Conservation (phyloP, 2,797 vertebrate genomes). For the Semotilus atromaculatus region DNA sequence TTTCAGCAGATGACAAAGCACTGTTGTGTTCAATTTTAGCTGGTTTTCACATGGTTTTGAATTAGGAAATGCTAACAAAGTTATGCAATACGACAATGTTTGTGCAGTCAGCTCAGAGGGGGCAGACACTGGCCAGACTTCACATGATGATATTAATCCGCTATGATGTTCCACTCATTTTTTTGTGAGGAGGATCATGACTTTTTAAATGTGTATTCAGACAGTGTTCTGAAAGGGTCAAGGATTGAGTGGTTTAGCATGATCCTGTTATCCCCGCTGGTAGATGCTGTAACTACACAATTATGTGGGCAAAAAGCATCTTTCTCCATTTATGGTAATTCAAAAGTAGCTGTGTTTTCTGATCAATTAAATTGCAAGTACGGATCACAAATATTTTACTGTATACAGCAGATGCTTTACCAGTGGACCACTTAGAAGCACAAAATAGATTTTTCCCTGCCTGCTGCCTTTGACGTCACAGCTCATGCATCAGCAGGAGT, state of each 20-base stretch:
- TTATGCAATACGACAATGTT: conserved; percentile 21
- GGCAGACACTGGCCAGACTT: background rate
- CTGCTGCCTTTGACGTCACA: background rate
- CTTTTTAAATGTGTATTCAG: background rate
- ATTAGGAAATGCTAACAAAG: background rate
- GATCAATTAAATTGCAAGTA: background rate
- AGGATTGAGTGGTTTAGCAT: background rate
- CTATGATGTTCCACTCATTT: background rate
- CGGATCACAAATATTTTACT: background rate
- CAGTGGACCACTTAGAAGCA: background rate
- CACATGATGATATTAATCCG: background rate
- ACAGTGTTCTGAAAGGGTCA: background rate
- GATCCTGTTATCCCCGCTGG: background rate
- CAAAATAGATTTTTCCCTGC: conserved; percentile 23
- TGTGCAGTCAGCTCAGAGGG: conserved; percentile 1
- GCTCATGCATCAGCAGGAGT: conserved; percentile 5
- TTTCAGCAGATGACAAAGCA: background rate
- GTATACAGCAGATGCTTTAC: background rate
- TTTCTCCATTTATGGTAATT: background rate
- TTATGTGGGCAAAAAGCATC: background rate
- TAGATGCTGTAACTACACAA: background rate
- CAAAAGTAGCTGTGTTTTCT: background rate
- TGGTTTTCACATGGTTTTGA: conserved; percentile 10
- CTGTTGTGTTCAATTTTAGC: background rate
- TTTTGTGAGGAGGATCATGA: background rate